Evolutionary conservation across 2,888 invertebrate genomes (phyloP).

Genomic region (Nephrotoma appendiculata): DNA sequence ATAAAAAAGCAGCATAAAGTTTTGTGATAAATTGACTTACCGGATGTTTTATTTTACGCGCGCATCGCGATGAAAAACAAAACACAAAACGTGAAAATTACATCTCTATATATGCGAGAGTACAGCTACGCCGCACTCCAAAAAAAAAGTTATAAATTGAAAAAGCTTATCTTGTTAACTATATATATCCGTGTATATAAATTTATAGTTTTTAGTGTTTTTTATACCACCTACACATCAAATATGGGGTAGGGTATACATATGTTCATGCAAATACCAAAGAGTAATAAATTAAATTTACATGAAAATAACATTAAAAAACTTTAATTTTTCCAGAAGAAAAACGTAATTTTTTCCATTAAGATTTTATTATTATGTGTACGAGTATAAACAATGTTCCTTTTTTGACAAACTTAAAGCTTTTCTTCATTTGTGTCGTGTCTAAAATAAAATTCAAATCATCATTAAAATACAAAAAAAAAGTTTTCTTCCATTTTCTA

Average conservation of each 20-base stretch:
- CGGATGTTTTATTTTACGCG: background rate
- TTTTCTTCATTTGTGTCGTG: background rate
- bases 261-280: background rate
- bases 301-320: background rate
- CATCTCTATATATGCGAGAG: background rate
- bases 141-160: background rate
- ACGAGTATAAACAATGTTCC: background rate
- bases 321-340: background rate
- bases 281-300: background rate
- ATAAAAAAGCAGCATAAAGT: background rate
- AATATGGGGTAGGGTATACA: no score
- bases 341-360: background rate
- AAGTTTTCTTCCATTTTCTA: background rate
- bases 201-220: background rate
- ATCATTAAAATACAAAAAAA: background rate
- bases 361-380: background rate
- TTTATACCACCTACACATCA: background rate
- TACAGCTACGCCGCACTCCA: background rate
- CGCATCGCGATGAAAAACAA: background rate
- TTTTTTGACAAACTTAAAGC: background rate
- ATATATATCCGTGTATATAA: background rate
- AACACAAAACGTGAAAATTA: background rate
- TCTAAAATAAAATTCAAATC: background rate
- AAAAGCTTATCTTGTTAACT: background rate
- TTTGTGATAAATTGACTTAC: background rate